Percentiles rank a stretch among this genome's conserved stretches.
These are phyloP conservation scores for Coleophora deauratella DNA, from an alignment of 2,888 invertebrate genomes.

Conservation along the genomic window DNA sequence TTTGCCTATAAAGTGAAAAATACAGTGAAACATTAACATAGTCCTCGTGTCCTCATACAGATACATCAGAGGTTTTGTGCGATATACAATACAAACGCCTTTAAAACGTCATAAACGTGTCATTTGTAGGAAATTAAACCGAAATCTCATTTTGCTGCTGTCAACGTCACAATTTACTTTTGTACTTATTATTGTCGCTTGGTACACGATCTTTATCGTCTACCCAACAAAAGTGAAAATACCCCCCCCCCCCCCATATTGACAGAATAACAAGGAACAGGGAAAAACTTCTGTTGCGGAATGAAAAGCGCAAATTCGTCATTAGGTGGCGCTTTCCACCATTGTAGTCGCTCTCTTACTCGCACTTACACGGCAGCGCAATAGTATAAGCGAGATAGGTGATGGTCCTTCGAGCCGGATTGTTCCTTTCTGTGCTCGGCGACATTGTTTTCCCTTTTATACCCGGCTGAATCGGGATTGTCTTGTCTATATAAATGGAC, in stretches of 20 bases:
- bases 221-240: conserved; percentile 51
- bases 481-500: conserved; percentile 71
- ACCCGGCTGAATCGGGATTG: conserved; percentile 71
- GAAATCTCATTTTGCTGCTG: conserved; percentile 21
- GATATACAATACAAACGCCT: too few relatives aligned
- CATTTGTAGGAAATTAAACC: conserved; percentile 18
- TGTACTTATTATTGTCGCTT: conserved; percentile 40
- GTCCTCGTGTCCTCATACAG: too few relatives aligned
- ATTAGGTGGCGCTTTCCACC: conserved; percentile 72
- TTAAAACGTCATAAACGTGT: conserved; percentile 2
- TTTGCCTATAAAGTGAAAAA: too few relatives aligned
- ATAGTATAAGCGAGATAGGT: conserved; percentile 37
- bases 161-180: conserved; percentile 29
- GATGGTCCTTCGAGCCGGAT: conserved; percentile 66
- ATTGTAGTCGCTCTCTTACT: conserved; percentile 61
- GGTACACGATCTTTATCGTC: conserved; percentile 62
- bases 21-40: too few relatives aligned
- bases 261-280: conserved; percentile 70
- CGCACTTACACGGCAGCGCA: conserved; percentile 23
- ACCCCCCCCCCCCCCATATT: conserved; percentile 60
- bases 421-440: conserved; percentile 74
- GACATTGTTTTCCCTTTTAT: conserved; percentile 75
- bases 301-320: conserved; percentile 76
- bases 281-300: conserved; percentile 74
- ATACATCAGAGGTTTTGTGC: too few relatives aligned